A percentile compares a stretch with the other conserved stretches of the same genome.
Evolutionary conservation across 2,797 vertebrate species (phyloP).

Genomic region (Manis javanica): DNA sequence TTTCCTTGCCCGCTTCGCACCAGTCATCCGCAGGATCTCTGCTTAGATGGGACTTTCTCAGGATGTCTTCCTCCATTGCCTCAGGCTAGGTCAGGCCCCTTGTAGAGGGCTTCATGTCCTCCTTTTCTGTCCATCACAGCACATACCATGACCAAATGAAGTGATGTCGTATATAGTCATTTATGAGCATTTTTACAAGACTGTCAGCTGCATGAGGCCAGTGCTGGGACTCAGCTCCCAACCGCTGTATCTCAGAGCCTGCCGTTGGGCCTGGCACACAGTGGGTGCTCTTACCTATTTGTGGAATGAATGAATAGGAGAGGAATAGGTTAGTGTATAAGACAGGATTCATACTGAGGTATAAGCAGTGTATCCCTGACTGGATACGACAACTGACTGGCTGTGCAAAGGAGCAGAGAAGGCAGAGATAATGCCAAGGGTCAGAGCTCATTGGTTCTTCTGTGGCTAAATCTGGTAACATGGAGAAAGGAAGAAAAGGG

Average conservation of each 20-base stretch:
- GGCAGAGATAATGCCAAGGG: background rate
- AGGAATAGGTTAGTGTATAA: background rate
- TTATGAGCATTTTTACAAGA: background rate
- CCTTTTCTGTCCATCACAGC: background rate
- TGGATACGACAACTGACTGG: background rate
- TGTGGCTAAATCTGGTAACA: background rate
- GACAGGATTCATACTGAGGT: background rate
- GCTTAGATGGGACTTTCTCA: background rate
- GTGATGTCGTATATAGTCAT: background rate
- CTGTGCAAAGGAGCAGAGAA: background rate
- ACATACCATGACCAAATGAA: background rate
- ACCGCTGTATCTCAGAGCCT: background rate
- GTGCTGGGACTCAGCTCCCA: background rate
- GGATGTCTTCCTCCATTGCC: background rate
- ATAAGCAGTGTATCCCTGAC: background rate
- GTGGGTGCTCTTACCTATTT: background rate
- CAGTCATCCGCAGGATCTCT: background rate
- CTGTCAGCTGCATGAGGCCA: background rate
- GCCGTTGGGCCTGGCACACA: background rate
- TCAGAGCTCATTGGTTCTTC: background rate
- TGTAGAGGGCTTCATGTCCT: background rate
- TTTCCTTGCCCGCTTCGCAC: background rate
- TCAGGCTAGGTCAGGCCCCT: background rate
- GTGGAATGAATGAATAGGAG: background rate
- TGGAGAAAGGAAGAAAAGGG: background rate